Percentiles rank a stretch among this genome's conserved stretches.
phyloP scores from a whole-genome alignment of 2,797 vertebrate genomes.

The Poeciliopsis presidionis region DNA sequence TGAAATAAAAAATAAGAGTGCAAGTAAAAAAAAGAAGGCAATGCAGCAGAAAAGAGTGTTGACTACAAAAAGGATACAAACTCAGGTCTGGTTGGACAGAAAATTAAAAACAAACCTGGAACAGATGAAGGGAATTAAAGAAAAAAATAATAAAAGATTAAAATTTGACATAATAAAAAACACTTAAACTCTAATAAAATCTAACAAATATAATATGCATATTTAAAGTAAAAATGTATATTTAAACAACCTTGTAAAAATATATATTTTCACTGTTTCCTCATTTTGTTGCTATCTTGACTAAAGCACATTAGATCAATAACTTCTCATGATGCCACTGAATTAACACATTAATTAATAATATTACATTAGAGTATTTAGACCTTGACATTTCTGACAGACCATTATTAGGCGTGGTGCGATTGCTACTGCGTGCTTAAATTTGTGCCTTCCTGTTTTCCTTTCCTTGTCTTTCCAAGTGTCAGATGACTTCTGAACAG shows the following conservation, averaged over 20 bases:
- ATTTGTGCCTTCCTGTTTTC: slow-evolving; percentile 47
- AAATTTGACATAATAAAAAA: background rate
- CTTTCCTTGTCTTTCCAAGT: slow-evolving; percentile 52
- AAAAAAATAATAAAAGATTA: background rate
- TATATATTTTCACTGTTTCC: background rate
- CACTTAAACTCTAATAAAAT: background rate
- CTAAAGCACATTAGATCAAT: background rate
- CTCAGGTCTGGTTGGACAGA: background rate
- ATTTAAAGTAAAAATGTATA: background rate
- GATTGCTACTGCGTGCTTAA: slow-evolving; percentile 36
- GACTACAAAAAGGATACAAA: background rate
- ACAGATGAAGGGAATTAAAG: background rate
- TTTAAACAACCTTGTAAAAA: background rate
- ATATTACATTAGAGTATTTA: background rate
- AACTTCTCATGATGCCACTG: background rate
- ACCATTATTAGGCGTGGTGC: slow-evolving; percentile 32
- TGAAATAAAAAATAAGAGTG: background rate
- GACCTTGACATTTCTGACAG: slow-evolving; percentile 21
- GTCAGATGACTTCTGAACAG: slow-evolving; percentile 72
- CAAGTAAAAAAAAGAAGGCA: background rate
- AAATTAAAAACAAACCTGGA: background rate
- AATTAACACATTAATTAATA: slow-evolving; percentile 1
- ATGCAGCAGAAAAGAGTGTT: background rate
- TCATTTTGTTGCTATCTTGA: background rate
- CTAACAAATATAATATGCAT: background rate